These are phyloP conservation scores for Morone chrysops DNA, from an alignment of 2,113 vertebrate species.

Conservation along the genomic window DNA sequence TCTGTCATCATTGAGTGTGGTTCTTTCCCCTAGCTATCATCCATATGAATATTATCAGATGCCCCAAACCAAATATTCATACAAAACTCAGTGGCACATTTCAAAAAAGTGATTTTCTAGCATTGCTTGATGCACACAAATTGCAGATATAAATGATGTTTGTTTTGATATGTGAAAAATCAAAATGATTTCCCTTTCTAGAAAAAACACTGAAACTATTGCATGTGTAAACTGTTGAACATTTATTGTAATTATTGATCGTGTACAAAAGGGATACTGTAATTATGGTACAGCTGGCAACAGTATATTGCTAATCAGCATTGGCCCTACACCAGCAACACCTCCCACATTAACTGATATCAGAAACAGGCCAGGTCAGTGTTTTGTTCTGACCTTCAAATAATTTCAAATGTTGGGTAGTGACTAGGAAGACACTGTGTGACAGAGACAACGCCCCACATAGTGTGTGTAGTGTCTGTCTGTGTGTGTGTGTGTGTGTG, in stretches of 20 bases:
- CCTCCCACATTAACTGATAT: not conserved
- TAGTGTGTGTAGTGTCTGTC: not conserved
- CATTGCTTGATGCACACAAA: not conserved
- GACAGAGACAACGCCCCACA: not conserved
- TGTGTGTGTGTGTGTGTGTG: no score
- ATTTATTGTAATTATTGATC: not conserved
- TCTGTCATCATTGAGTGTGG: constrained; percentile 4
- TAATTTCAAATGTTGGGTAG: not conserved
- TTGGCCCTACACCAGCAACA: not conserved
- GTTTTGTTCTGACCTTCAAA: not conserved
- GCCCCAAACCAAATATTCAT: not conserved
- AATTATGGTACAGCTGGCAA: not conserved
- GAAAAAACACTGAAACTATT: not conserved
- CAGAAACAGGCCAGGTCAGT: not conserved
- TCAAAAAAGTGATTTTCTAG: not conserved
- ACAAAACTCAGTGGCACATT: not conserved
- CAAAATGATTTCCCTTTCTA: not conserved
- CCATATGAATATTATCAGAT: constrained; percentile 6
- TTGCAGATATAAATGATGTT: not conserved
- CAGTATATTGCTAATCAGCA: not conserved
- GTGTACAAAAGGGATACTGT: no score
- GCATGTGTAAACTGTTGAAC: not conserved
- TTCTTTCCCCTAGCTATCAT: not conserved
- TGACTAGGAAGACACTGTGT: not conserved
- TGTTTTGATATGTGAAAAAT: constrained; percentile 25